Evolutionary conservation across 1,140 invertebrate species (phyloP).

Genomic region (Scaptomyza pallida): DNA sequence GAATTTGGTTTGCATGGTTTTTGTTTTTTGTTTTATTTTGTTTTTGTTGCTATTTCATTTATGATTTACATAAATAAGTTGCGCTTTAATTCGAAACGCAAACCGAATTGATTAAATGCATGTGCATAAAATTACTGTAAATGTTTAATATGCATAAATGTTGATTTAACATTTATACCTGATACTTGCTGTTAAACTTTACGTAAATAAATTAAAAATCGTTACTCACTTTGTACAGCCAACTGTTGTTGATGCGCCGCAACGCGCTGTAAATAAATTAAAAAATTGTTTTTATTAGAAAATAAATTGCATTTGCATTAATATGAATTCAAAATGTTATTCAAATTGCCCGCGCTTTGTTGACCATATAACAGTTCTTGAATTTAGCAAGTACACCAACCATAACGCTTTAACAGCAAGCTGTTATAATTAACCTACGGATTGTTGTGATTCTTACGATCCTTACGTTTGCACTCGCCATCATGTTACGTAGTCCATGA

Average conservation of each 20-base stretch:
- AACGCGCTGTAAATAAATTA: conserved; percentile 87
- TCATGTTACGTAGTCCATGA: conserved; percentile 87
- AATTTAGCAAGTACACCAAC: conserved; percentile 32
- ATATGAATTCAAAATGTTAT: neutral
- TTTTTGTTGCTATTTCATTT: conserved; percentile 22
- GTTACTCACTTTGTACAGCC: conserved; percentile 86
- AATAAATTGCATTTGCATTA: conserved; percentile 75
- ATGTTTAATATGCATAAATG: conserved; percentile 21
- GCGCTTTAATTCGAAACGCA: conserved; percentile 39
- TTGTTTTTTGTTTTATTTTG: neutral
- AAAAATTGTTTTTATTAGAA: conserved; percentile 13
- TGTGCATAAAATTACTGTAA: conserved; percentile 17
- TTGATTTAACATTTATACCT: conserved; percentile 23
- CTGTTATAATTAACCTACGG: conserved; percentile 36
- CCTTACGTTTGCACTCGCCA: conserved; percentile 61
- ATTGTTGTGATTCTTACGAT: neutral
- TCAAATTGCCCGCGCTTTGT: conserved; percentile 28
- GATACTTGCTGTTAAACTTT: conserved; percentile 68
- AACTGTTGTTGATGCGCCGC: conserved; percentile 87
- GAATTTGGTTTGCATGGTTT: conserved; percentile 37
- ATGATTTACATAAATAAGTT: conserved; percentile 34
- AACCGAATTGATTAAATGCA: conserved; percentile 26
- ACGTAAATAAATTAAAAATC: conserved; percentile 17
- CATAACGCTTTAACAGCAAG: neutral
- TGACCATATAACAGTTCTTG: neutral